Percentiles rank a stretch among this genome's conserved stretches.
phyloP scores from a whole-genome alignment of 2,797 vertebrate species.

The Gallinago solitaria region DNA sequence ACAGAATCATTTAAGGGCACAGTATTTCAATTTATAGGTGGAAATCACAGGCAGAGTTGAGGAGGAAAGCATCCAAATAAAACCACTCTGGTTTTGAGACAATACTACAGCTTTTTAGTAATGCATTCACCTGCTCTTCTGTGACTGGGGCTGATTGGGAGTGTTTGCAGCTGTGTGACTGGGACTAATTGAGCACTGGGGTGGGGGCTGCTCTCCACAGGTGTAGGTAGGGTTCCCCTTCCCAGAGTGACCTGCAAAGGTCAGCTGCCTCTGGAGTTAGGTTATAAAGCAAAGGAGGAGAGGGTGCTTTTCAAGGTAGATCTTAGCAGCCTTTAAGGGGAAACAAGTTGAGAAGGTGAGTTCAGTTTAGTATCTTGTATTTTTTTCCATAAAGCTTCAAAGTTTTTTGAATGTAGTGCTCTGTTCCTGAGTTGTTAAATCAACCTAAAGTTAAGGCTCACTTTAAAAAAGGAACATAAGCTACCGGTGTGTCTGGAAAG shows the following conservation, averaged over 20 bases:
- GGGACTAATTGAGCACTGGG: no score
- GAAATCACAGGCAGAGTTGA: background rate
- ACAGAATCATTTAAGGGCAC: background rate
- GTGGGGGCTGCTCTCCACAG: background rate
- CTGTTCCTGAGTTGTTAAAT: background rate
- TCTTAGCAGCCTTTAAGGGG: background rate
- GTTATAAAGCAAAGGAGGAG: background rate
- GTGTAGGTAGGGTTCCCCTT: background rate
- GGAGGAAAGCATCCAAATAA: background rate
- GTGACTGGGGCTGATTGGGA: background rate
- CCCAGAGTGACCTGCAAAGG: background rate
- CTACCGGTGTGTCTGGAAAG: background rate
- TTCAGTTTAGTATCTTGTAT: background rate
- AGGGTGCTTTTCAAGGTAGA: background rate
- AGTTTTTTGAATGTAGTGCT: background rate
- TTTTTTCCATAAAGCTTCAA: background rate
- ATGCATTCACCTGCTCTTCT: fast-evolving
- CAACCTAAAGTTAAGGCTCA: background rate
- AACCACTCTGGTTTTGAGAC: background rate
- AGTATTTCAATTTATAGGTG: background rate
- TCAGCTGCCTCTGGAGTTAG: background rate
- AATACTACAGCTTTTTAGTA: background rate
- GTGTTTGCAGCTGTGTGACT: background rate
- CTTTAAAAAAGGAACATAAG: background rate
- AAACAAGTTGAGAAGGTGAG: background rate